Evolutionary conservation across 1,140 invertebrate genomes (phyloP).

Genomic region (Drosophila varians): DNA sequence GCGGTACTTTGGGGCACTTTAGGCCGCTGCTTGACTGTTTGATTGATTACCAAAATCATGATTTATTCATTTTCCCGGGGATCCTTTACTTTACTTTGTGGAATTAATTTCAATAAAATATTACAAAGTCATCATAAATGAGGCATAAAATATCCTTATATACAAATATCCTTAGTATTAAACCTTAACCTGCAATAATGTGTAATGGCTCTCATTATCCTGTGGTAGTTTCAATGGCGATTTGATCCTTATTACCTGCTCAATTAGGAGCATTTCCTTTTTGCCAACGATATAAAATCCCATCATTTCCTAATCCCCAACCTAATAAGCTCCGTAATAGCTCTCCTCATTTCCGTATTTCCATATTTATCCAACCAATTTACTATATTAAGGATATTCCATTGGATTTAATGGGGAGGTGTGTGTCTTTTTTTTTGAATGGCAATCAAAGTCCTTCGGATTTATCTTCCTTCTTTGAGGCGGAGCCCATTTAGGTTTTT

Average conservation of each 20-base stretch:
- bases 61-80: slow-evolving; percentile 15
- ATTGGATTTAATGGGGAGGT: slow-evolving; percentile 1
- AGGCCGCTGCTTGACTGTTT: slow-evolving; percentile 12
- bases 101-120: not conserved
- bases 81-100: not conserved
- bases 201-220: not conserved
- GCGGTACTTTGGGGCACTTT: slow-evolving; percentile 3
- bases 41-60: slow-evolving; percentile 27
- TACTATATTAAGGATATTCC: slow-evolving; percentile 13
- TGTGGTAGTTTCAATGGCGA: not conserved
- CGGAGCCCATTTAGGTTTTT: slow-evolving; percentile 9
- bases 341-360: slow-evolving; percentile 20
- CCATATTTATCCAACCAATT: slow-evolving; percentile 30
- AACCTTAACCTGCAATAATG: not conserved
- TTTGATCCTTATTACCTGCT: not conserved
- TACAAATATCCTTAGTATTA: too few relatives aligned
- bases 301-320: slow-evolving; percentile 15
- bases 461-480: not conserved
- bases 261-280: not conserved
- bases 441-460: slow-evolving; percentile 30
- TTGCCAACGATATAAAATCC: not conserved
- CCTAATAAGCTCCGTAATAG: slow-evolving; percentile 19
- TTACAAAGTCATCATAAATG: too few relatives aligned
- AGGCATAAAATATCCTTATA: too few relatives aligned
- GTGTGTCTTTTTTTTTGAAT: not conserved